Base-by-base conservation (phyloP, 2,888 invertebrate species). In the Ceriagrion tenellum region DNA sequence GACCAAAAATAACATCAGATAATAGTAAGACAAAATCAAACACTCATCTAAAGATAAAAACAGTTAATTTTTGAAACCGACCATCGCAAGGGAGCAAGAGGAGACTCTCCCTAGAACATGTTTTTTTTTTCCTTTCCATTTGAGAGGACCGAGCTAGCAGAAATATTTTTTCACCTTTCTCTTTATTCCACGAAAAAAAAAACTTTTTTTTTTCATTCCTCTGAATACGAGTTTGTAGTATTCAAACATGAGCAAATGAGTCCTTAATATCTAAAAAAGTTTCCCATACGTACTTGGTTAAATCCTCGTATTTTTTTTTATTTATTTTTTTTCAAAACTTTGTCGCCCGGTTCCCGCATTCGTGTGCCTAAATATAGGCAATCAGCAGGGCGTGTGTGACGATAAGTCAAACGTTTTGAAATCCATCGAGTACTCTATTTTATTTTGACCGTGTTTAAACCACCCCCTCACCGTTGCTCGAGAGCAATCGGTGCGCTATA, bases 171-270 rank as follows among this genome's bases (percentile, higher is more conserved):
- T 47, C 40, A 63, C 35, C n/a, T 26, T 47, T 47, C 59, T 23
- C 18, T 63, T 35, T 63, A 35, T 63, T 59, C 47, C 55, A 18
- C 30, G 56, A 30, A 63, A 40, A 40, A 30, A 69, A 69, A 40
- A 47, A 1, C 26, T 74, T 16, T 63, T 74, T 16, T 63, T 74
- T 40, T 55, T 18, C 16, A 20, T 63, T 69, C 63, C 56, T 59
- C 63, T 35, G n/a, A 69, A 69, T 69, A 93, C 35, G 47, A 69
- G 26, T 74, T 23, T 30, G n/a, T 93, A 74, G n/a, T 69, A 93
- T 93, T 69, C 81, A 35, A 93, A 69, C 93, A 93, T 93, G 93
- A 93, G 93, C 93, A 93, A 93, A 93, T 93, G n/a, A 93, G 63
- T 93, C 47, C 69, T 47, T 69, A 69, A n/a, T 47, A 69, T 55